Conservation (phyloP, 2,113 vertebrate genomes). For the Colinus virginianus region DNA sequence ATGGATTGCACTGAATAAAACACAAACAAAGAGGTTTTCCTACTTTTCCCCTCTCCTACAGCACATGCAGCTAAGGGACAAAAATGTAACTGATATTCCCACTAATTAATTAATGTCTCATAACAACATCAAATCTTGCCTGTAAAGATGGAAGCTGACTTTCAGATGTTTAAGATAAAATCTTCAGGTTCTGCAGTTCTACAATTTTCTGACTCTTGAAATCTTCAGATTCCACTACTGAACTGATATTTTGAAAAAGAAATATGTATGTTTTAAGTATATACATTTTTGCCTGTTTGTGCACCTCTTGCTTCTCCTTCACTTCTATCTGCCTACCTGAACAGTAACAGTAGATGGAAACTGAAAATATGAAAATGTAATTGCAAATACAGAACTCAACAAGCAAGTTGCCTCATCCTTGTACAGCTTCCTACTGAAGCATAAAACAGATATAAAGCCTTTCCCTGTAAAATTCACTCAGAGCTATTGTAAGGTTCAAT, state of each 20-base stretch:
- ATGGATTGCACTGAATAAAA: conserved; percentile 42
- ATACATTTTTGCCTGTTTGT: not conserved
- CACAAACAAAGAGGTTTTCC: conserved; percentile 21
- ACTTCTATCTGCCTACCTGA: not conserved
- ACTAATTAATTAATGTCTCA: not conserved
- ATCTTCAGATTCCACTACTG: not conserved
- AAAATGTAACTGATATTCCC: not conserved
- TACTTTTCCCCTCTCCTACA: not conserved
- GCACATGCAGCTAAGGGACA: not conserved
- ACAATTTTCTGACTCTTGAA: not conserved
- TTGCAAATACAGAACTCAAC: not conserved
- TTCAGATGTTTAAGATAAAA: not conserved
- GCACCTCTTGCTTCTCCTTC: not conserved
- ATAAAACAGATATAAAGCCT: not conserved
- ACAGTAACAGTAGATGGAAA: not conserved
- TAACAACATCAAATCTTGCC: not conserved
- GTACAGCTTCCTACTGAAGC: not conserved
- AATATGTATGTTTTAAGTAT: accelerated
- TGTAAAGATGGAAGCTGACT: not conserved
- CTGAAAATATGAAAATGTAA: not conserved
- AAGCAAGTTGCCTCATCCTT: not conserved
- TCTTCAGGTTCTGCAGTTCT: not conserved
- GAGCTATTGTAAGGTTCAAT: not conserved
- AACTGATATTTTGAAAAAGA: not conserved
- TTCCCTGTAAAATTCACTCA: not conserved